phyloP scores from a whole-genome alignment of 1,140 invertebrate species.

The Scaptomyza hsui region DNA sequence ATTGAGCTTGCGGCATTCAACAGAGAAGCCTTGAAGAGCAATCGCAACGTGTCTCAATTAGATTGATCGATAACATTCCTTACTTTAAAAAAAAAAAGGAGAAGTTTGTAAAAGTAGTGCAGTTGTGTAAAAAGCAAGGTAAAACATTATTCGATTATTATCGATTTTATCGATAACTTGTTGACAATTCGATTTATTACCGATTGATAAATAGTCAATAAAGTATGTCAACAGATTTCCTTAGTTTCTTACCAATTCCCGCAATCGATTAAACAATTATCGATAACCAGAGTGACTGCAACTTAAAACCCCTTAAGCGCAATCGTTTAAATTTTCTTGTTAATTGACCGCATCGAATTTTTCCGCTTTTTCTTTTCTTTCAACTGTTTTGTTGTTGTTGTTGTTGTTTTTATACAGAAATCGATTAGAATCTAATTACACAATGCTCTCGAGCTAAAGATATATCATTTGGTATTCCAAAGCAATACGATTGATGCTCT shows the following conservation, averaged over 20 bases:
- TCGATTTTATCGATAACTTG: too few relatives aligned
- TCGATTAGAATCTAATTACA: conserved; percentile 1
- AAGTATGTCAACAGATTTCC: too few relatives aligned
- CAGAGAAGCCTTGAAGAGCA: conserved; percentile 8
- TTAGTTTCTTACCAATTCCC: too few relatives aligned
- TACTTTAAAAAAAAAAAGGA: too few relatives aligned
- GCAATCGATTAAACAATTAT: background rate
- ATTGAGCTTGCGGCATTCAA: conserved; percentile 42
- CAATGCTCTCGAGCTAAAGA: too few relatives aligned
- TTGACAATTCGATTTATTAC: too few relatives aligned
- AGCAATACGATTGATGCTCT: background rate
- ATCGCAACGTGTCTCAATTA: conserved; percentile 42
- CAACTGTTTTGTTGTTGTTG: background rate
- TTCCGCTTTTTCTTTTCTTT: conserved; percentile 1
- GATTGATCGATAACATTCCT: conserved; percentile 27
- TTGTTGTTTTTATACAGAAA: background rate
- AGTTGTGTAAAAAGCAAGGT: too few relatives aligned
- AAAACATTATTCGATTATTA: too few relatives aligned
- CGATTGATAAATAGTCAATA: too few relatives aligned
- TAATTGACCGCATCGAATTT: background rate
- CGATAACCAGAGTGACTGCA: background rate
- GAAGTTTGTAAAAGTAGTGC: too few relatives aligned
- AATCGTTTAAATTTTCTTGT: background rate
- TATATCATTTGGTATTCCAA: background rate
- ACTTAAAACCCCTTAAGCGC: background rate